A percentile compares a stretch with the other conserved stretches of the same genome.
phyloP scores from a whole-genome alignment of 1,140 invertebrate species.

The Drosophila simulans region DNA sequence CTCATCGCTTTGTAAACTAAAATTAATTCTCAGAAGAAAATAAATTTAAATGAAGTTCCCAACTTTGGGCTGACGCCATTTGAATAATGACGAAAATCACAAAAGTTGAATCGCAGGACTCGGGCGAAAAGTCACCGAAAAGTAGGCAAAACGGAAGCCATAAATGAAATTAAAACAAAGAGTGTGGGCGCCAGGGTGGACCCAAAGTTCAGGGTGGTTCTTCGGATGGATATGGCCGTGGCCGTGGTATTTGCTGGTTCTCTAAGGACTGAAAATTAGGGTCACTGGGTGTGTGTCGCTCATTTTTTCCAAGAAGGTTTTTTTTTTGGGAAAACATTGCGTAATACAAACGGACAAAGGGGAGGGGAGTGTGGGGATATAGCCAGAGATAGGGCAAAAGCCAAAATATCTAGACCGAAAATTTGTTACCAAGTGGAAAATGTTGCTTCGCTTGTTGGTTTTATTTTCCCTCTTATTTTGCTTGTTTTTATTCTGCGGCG shows the following conservation, averaged over 20 bases:
- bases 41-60: slow-evolving; percentile 46
- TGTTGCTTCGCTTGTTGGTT: slow-evolving; percentile 45
- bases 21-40: slow-evolving; percentile 28
- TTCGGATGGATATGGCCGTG: slow-evolving; percentile 32
- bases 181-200: slow-evolving; percentile 33
- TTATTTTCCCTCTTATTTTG: slow-evolving; percentile 25
- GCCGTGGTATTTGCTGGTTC: slow-evolving; percentile 65
- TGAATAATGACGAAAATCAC: slow-evolving; percentile 49
- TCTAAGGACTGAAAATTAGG: slow-evolving; percentile 79
- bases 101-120: slow-evolving; percentile 43
- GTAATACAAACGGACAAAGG: slow-evolving; percentile 44
- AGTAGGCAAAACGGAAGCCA: slow-evolving; percentile 76
- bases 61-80: slow-evolving; percentile 35
- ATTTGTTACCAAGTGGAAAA: slow-evolving; percentile 72
- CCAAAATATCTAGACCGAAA: slow-evolving; percentile 69
- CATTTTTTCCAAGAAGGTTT: slow-evolving; percentile 15
- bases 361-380: slow-evolving; percentile 26
- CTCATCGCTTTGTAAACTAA: slow-evolving; percentile 22
- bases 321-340: slow-evolving; percentile 50
- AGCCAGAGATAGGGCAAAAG: slow-evolving; percentile 48
- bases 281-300: slow-evolving; percentile 76
- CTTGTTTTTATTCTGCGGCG: slow-evolving; percentile 59
- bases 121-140: slow-evolving; percentile 61
- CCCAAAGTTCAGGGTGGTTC: slow-evolving; percentile 32
- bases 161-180: slow-evolving; percentile 82